Base-by-base conservation (phyloP, 2,797 vertebrate species). In the Lithobates pipiens region DNA sequence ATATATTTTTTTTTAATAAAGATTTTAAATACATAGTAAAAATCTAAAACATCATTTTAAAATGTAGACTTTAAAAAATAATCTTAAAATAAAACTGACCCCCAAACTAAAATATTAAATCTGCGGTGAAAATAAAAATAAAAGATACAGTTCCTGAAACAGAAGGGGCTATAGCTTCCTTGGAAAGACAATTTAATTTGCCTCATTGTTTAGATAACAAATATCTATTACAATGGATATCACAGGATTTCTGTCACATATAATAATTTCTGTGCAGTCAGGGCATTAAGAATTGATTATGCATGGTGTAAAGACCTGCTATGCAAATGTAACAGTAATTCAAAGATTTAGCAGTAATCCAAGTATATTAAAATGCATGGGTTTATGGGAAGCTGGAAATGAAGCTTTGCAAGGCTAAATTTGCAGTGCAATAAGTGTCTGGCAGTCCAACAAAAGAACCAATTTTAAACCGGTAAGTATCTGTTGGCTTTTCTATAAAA, bases 251-350 rank as follows among this genome's bases (percentile, higher is more conserved):
- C 39, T 46, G 23, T 46, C 72, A 46, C 23, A n/a, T 69, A 50
- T 18, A 50, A 4, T 80, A 50, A 32, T 80, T 44, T 70, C 23
- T 77, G n/a, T 67, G n/a, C 32, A 25, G 44, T 78, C 36, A 27
- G 15, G 21, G 69, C 69, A 71, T 61, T 61, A 61, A 23, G 21
- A 23, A 61, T 23, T 61, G 21, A 61, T 61, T 61, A 61, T 61
- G 7, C 8, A 61, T 23, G 21, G 54, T 61, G 54, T 61, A 61
- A 61, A 61, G 54, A 61, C 5, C 21, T 61, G 54, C 21, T 23
- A 61, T 61, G 54, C 54, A n/a, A 61, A 61, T 23, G 21, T 21
- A 61, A 61, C 54, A 61, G 21, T 61, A 61, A 61, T 61, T 61
- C 54, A 61, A 61, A 61, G 54, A 61, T 61, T 61, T 61, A 61